phyloP scores from a whole-genome alignment of 2,797 vertebrate genomes.

The Sebastes kiyomatsui region DNA sequence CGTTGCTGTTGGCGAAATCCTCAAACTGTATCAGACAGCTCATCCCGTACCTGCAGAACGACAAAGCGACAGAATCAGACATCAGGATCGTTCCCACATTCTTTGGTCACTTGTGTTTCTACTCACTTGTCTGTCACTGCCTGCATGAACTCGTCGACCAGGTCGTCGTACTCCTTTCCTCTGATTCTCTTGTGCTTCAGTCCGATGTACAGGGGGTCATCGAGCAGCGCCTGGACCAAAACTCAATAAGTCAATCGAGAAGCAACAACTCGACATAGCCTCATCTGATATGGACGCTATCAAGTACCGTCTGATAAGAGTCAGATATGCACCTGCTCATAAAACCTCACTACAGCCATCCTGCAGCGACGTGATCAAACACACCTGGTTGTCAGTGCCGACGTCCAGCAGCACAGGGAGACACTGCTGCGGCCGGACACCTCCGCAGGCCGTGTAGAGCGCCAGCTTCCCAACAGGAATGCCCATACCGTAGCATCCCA shows the following conservation, averaged over 20 bases:
- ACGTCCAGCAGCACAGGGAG: conserved; percentile 96
- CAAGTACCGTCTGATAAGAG: conserved; percentile 3
- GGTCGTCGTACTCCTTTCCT: conserved; percentile 93
- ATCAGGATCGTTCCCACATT: neutral
- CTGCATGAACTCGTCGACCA: conserved; percentile 98
- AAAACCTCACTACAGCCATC: neutral
- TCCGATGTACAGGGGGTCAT: conserved; percentile 96
- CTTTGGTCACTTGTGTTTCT: neutral
- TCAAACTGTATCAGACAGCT: conserved; percentile 98
- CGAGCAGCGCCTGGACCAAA: conserved; percentile 87
- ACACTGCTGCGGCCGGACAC: conserved; percentile 90
- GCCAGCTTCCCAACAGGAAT: conserved; percentile 97
- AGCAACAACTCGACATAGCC: neutral
- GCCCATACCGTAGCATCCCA: conserved; percentile 97
- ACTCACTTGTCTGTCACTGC: conserved; percentile 95
- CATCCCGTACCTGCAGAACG: conserved; percentile 90
- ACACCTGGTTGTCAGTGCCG: conserved; percentile 92
- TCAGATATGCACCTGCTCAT: neutral
- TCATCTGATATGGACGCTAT: neutral
- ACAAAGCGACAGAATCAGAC: neutral
- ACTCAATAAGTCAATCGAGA: conserved; percentile 24
- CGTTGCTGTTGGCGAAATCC: conserved; percentile 97
- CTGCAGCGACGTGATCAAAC: conserved; percentile 25
- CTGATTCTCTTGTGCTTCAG: conserved; percentile 93
- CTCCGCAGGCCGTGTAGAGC: conserved; percentile 95